Conservation (phyloP, 2,888 invertebrate species). For the Chaetoderma sp. region DNA sequence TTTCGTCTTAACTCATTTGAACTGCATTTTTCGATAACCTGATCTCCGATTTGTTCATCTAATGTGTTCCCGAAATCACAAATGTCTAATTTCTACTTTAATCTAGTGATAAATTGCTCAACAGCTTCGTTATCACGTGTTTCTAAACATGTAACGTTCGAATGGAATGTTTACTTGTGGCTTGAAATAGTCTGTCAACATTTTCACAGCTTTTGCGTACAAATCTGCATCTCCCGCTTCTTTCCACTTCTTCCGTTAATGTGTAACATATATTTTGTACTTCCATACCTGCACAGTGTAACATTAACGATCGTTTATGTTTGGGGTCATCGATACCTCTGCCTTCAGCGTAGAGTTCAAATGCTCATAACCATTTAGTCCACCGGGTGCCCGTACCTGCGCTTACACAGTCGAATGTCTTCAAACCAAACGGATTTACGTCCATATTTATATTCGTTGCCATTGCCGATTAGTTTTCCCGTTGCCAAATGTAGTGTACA, state of each 20-base stretch:
- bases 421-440: no score
- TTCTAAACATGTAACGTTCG: conserved; percentile 12
- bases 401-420: no score
- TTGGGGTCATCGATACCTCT: not conserved
- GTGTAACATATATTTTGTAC: conserved; percentile 18
- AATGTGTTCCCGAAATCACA: not conserved
- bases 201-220: not conserved
- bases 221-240: not conserved
- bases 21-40: not conserved
- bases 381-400: conserved; percentile 5
- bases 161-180: conserved; percentile 11
- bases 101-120: not conserved
- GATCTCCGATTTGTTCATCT: not conserved
- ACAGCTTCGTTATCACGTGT: not conserved
- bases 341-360: not conserved
- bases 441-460: no score
- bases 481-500: no score
- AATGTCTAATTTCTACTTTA: not conserved
- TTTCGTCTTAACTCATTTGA: not conserved
- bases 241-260: not conserved
- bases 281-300: conserved; percentile 9
- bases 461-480: no score
- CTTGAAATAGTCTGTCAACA: not conserved
- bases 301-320: conserved; percentile 4
- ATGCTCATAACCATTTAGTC: conserved; percentile 6